These are phyloP conservation scores for Bostrychus sinensis DNA, from an alignment of 2,113 vertebrate species.

Conservation along the genomic window DNA sequence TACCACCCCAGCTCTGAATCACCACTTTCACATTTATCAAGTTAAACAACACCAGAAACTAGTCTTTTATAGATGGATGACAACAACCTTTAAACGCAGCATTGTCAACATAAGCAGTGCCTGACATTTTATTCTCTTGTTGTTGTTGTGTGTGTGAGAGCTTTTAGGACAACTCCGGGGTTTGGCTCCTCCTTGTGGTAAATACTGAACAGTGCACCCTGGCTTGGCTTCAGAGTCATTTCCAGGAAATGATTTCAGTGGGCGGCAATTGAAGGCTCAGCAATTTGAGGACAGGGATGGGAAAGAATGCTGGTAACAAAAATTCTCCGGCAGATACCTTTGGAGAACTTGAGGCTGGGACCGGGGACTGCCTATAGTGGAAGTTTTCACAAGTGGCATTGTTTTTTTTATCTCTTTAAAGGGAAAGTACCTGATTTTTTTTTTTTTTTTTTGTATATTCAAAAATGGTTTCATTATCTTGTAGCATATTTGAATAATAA, in stretches of 20 bases:
- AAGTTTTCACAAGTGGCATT: too few species aligned
- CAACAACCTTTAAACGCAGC: too few species aligned
- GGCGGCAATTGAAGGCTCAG: constrained; percentile 30
- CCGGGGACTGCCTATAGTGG: not conserved
- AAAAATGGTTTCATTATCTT: too few species aligned
- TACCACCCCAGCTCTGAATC: too few species aligned
- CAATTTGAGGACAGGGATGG: constrained; percentile 33
- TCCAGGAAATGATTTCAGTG: constrained; percentile 69
- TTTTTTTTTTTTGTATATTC: too few species aligned
- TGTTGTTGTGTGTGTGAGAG: not conserved
- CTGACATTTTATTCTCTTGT: too few species aligned
- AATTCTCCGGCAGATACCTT: constrained; percentile 13
- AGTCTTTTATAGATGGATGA: too few species aligned
- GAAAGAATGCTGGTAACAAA: constrained; percentile 48
- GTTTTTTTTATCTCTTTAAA: too few species aligned
- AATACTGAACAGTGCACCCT: not conserved
- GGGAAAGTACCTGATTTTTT: too few species aligned
- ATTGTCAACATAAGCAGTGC: too few species aligned
- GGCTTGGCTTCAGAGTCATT: constrained; percentile 26
- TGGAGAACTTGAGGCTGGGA: not conserved
- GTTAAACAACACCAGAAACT: not conserved
- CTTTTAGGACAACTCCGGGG: not conserved
- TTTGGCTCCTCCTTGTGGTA: constrained; percentile 39
- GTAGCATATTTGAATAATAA: too few species aligned
- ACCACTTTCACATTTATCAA: too few species aligned